phyloP scores from a whole-genome alignment of 2,888 invertebrate genomes.

The Ennomos quercinarius region DNA sequence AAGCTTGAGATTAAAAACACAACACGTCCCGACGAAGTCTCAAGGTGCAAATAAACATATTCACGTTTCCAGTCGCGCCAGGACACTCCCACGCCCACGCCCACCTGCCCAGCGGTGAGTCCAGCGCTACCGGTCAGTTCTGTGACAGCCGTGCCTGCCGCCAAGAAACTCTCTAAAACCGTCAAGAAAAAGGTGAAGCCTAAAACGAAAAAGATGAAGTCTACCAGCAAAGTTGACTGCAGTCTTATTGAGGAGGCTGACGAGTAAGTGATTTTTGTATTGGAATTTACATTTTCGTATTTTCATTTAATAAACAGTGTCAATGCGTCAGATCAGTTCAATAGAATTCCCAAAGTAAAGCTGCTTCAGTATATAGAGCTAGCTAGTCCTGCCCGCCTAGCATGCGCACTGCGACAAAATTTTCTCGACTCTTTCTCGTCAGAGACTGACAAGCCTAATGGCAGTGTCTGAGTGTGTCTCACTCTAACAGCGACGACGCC shows the following conservation, averaged over 20 bases:
- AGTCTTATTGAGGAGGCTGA: constrained; percentile 61
- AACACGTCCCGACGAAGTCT: too few relatives aligned
- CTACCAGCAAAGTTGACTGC: constrained; percentile 57
- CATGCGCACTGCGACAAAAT: too few relatives aligned
- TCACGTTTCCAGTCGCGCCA: constrained; percentile 59
- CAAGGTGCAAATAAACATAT: too few relatives aligned
- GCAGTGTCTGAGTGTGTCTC: too few relatives aligned
- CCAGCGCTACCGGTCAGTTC: constrained; percentile 75
- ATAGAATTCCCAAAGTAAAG: too few relatives aligned
- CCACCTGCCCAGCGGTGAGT: constrained; percentile 71
- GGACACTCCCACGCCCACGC: constrained; percentile 64
- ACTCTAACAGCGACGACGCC: too few relatives aligned
- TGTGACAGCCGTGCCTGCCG: constrained; percentile 60
- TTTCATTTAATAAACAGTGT: neutral
- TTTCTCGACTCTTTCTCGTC: too few relatives aligned
- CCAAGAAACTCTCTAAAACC: constrained; percentile 60
- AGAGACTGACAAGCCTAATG: too few relatives aligned
- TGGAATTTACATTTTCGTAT: neutral
- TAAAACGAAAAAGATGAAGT: constrained; percentile 64
- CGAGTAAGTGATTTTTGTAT: constrained; percentile 57
- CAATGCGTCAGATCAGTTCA: neutral
- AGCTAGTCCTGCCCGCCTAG: too few relatives aligned
- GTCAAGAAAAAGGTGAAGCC: constrained; percentile 65
- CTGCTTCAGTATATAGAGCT: too few relatives aligned
- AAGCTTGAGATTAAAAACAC: too few relatives aligned